Percentiles rank a stretch among this genome's conserved stretches.
Conservation (phyloP, 2,888 invertebrate species). For the Volucella inflata region DNA sequence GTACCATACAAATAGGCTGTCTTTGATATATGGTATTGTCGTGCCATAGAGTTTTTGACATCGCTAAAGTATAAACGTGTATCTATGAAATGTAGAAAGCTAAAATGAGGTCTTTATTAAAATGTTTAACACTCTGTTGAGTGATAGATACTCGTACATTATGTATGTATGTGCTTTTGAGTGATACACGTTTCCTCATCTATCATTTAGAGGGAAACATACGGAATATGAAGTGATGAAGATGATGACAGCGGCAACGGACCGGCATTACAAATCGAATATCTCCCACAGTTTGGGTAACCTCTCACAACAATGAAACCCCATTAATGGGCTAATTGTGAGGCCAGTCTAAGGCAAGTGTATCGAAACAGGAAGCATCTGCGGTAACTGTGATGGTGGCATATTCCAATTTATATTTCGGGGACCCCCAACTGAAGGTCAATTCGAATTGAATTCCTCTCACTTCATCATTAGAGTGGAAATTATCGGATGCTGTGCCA, state of each 20-base stretch:
- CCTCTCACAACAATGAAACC: conserved; percentile 33
- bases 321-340: conserved; percentile 50
- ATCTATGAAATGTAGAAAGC: conserved; percentile 39
- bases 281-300: neutral
- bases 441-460: conserved; percentile 28
- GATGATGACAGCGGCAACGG: neutral
- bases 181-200: conserved; percentile 32
- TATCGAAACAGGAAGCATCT: conserved; percentile 62
- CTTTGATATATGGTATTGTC: conserved; percentile 54
- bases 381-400: conserved; percentile 22
- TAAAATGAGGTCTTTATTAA: conserved; percentile 48
- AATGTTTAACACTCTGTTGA: conserved; percentile 48
- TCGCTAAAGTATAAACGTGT: conserved; percentile 45
- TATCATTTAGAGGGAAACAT: conserved; percentile 7
- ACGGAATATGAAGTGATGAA: no score
- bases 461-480: neutral
- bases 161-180: conserved; percentile 15
- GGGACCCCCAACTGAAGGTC: conserved; percentile 42
- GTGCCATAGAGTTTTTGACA: conserved; percentile 40
- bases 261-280: conserved; percentile 50
- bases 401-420: conserved; percentile 52
- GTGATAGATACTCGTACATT: conserved; percentile 53
- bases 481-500: no score
- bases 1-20: neutral
- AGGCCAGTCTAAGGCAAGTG: conserved; percentile 4